These are phyloP conservation scores for Burhinus oedicnemus DNA, from an alignment of 2,113 vertebrate species.

Conservation along the genomic window DNA sequence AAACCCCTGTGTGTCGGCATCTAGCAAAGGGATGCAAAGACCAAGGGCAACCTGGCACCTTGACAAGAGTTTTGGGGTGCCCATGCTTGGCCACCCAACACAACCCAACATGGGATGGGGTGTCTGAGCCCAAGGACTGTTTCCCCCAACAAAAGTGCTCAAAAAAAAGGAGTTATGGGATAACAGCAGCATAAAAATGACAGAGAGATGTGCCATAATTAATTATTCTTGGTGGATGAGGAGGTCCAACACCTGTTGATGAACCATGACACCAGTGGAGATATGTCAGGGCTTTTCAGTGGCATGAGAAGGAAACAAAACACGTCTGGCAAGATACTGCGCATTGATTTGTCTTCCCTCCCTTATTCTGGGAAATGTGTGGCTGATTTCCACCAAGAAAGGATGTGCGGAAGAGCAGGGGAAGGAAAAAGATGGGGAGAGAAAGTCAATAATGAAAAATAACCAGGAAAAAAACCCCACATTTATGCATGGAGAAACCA, in stretches of 20 bases:
- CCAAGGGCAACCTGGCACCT: background rate
- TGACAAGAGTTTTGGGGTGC: background rate
- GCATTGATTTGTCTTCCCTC: background rate
- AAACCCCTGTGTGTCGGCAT: fast-evolving
- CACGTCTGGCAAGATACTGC: background rate
- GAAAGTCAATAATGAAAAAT: background rate
- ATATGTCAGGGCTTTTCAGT: background rate
- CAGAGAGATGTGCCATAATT: background rate
- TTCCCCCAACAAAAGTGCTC: background rate
- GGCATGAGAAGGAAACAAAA: background rate
- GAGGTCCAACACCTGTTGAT: background rate
- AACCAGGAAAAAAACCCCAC: background rate
- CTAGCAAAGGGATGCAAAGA: background rate
- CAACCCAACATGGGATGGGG: background rate
- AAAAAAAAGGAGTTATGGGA: background rate
- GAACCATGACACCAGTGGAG: fast-evolving
- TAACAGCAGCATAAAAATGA: background rate
- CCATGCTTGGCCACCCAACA: background rate
- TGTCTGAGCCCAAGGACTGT: background rate
- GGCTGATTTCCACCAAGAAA: background rate
- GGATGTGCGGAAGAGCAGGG: fast-evolving
- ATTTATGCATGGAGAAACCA: background rate
- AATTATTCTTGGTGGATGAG: background rate
- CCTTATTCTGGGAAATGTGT: background rate
- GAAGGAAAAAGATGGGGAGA: background rate